Base-by-base conservation (phyloP, 2,797 vertebrate species). In the Enteromius argenteus region DNA sequence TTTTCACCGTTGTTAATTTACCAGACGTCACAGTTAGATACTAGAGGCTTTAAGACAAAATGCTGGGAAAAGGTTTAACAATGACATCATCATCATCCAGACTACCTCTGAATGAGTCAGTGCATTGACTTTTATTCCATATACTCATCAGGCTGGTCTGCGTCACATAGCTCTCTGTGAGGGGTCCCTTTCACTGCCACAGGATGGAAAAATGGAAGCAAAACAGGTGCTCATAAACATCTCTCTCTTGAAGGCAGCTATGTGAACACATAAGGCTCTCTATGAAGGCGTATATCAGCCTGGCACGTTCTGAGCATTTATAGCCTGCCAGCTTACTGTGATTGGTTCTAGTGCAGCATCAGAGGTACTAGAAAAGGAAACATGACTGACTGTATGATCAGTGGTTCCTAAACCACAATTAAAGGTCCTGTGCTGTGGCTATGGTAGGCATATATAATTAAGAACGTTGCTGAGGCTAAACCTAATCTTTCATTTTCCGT, bases 91-190 rank as follows among this genome's bases (percentile, higher is more conserved):
- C 46, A 30, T 80, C 23, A 78, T 51, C 51, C 62, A 66, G 30
- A n/a, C 21, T 44, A 53, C 11, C 15, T 49, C n/a, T 79, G 62
- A 84, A 80, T 77, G 68, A 76, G 21, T 86, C 13, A 15, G 13
- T 4, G 15, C 42, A 89, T 88, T 81, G 75, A 84, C 51, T 85
- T 90, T 89, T 90, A 71, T 91, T 92, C 91, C 90, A 90, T 75
- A 76, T 42, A 83, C 77, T 30, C 42, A 79, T 72, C 71, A 39
- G 78, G 78, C 60, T 75, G 60, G 35, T 76, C 44, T 73, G 64
- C 6, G 74, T 88, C 66, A 81, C 4, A 71, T 87, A 51, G 21
- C 46, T 71, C 30, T 78, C 58, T 82, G 53, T 51, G 56, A 80
- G 58, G 69, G 62, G 62, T 87, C 44, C 27, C 44, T 84, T 75